Percentiles rank a stretch among this genome's conserved stretches.
These are phyloP conservation scores for Acrossocheilus fasciatus DNA, from an alignment of 2,797 vertebrate genomes.

Conservation along the genomic window DNA sequence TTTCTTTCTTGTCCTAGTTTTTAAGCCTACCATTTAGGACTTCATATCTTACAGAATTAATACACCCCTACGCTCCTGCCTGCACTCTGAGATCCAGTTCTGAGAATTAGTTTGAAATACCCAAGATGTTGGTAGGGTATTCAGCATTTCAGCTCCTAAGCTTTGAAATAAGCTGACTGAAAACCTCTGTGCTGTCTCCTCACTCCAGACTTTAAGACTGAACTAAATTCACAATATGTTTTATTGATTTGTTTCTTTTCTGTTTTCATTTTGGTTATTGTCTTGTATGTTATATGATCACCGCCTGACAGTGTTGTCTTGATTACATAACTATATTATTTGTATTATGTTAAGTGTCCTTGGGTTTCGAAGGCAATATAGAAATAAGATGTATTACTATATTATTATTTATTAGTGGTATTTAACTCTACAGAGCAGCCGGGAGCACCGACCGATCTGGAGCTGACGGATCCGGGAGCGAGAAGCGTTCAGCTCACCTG, in stretches of 20 bases:
- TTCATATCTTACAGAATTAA: not conserved
- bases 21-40: not conserved
- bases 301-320: not conserved
- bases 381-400: not conserved
- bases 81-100: not conserved
- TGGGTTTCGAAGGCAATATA: not conserved
- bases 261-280: not conserved
- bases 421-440: constrained; percentile 85
- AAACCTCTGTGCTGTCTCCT: not conserved
- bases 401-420: not conserved
- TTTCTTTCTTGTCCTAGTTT: not conserved
- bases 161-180: not conserved
- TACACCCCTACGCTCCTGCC: not conserved
- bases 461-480: constrained; percentile 88
- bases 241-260: not conserved
- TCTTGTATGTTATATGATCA: not conserved
- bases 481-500: constrained; percentile 92
- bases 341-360: not conserved
- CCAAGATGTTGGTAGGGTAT: not conserved
- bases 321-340: not conserved
- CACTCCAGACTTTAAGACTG: not conserved
- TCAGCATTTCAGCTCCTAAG: not conserved
- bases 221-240: not conserved
- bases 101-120: not conserved
- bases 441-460: constrained; percentile 92